Base-by-base conservation (phyloP, 2,797 vertebrate genomes). In the Taenioides sp. region DNA sequence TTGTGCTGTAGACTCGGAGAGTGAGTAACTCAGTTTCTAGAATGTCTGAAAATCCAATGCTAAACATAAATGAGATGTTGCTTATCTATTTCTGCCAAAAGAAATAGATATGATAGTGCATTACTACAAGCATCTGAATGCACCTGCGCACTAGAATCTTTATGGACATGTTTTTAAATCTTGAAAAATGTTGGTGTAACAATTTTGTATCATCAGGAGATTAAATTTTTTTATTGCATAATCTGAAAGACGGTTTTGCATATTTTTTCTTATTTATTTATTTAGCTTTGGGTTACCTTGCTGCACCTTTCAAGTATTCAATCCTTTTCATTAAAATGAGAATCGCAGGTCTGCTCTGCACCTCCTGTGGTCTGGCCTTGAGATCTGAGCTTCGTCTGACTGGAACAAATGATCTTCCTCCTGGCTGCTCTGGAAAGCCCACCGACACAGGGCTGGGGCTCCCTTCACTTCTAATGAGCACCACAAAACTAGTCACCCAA, bases 391-490 rank as follows among this genome's bases (percentile, higher is more conserved):
- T 49, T 6, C 7, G 40, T 80, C 63, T 58, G 77, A 81, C 67
- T 73, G 70, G 70, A 74, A 86, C 73, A 87, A 80, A 82, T 72
- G 68, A 85, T 83, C 58, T 40, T 78, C 65, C 52, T 67, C 50
- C 57, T 67, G 70, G 71, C 72, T 67, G 59, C 78, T 78, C 64
- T 75, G 34, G 67, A 66, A 72, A 66, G 47, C 65, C 65, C 49
- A n/a, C 9, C 17, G 49, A 66, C 27, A 78, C 72, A 43, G 27
- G 18, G 47, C 69, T 43, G 69, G 23, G 25, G 58, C 68, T 61
- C 57, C 68, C 10, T 49, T 65, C 64, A 50, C 64, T 25, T 50
- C 43, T 66, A 52, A 66, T 66, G 49, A 66, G 49, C 25, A 20
- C 1, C 25, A 52, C 9, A 5, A 50, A 50, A 17, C 47, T 47